Conservation (phyloP, 2,888 invertebrate species). For the Dryadula phaetusa region DNA sequence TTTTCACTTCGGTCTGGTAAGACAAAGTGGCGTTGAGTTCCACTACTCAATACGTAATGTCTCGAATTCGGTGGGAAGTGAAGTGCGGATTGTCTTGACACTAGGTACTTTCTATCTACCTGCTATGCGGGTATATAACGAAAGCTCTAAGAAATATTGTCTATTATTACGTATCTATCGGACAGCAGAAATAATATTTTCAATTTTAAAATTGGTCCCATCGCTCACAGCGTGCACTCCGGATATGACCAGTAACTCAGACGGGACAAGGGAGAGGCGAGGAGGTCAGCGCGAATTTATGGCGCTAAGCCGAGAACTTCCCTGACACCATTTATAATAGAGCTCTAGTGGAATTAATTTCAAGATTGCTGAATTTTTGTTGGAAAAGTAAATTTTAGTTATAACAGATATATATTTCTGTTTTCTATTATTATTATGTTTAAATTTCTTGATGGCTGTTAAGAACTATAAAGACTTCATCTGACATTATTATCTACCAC, state of each 20-base stretch:
- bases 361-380: conserved; percentile 23
- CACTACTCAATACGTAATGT: too few relatives aligned
- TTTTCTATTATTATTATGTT: too few relatives aligned
- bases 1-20: too few relatives aligned
- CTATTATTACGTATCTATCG: not conserved
- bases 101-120: too few relatives aligned
- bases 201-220: conserved; percentile 22
- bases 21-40: too few relatives aligned
- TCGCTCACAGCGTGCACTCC: conserved; percentile 14
- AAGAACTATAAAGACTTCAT: too few relatives aligned
- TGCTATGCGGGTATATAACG: too few relatives aligned
- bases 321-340: conserved; percentile 40
- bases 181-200: conserved; percentile 4
- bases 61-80: too few relatives aligned
- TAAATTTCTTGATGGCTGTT: too few relatives aligned
- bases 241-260: conserved; percentile 35
- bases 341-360: conserved; percentile 29
- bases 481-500: too few relatives aligned
- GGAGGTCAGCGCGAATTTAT: conserved; percentile 37
- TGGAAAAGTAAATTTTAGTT: conserved; percentile 8
- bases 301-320: conserved; percentile 37
- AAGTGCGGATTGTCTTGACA: too few relatives aligned
- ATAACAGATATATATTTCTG: too few relatives aligned
- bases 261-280: conserved; percentile 28
- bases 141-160: not conserved